Conservation (phyloP, 2,888 invertebrate genomes). For the Steinernema scapterisci region DNA sequence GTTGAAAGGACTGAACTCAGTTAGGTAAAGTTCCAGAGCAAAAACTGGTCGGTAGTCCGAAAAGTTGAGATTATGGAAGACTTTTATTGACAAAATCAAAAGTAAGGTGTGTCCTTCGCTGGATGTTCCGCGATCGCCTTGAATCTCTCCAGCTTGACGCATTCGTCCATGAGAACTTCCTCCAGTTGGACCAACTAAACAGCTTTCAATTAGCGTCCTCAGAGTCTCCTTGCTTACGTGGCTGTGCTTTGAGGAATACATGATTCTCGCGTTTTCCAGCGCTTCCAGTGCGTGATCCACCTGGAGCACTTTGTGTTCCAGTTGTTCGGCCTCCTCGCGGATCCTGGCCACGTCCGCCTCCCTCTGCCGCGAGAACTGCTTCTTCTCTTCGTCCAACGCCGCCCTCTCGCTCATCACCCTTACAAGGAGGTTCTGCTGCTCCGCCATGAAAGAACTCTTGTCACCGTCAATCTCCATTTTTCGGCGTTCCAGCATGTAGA, state of each 20-base stretch:
- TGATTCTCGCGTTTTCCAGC: conserved; percentile 5
- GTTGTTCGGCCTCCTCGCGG: conserved; percentile 26
- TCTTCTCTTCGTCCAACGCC: conserved; percentile 18
- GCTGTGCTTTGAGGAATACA: conserved; percentile 25
- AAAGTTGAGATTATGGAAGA: no score
- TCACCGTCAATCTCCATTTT: conserved; percentile 28
- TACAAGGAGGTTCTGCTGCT: conserved; percentile 23
- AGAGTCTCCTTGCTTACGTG: not conserved
- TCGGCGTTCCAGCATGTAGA: conserved; percentile 16
- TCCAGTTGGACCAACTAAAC: conserved; percentile 14
- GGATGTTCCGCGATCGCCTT: conserved; percentile 9
- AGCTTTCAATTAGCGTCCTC: not conserved
- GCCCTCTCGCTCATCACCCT: conserved; percentile 24
- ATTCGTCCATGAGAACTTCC: conserved; percentile 23
- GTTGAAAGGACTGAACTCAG: no score
- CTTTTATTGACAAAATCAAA: not conserved
- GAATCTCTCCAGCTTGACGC: conserved; percentile 12
- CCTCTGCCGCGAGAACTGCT: conserved; percentile 14
- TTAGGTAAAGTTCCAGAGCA: no score
- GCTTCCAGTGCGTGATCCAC: conserved; percentile 15
- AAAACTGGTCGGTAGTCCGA: no score
- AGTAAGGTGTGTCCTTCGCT: conserved; percentile 11
- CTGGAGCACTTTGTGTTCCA: conserved; percentile 19
- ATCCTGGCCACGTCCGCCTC: conserved; percentile 13
- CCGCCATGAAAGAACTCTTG: conserved; percentile 7